Percentiles rank a stretch among this genome's conserved stretches.
Conservation (phyloP, 2,888 invertebrate species). For the Dioctria linearis region DNA sequence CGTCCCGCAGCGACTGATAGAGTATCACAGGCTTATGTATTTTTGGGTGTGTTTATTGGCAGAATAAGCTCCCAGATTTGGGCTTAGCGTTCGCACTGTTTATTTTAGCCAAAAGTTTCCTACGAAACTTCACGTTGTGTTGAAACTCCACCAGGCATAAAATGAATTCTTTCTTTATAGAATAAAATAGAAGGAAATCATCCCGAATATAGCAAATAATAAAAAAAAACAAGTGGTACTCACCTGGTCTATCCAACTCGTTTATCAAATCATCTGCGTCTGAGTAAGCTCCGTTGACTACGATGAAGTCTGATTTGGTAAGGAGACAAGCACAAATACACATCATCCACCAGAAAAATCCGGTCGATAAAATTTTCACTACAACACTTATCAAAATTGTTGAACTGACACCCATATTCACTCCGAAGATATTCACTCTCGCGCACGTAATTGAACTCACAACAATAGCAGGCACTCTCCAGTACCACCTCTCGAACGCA, state of each 20-base stretch:
- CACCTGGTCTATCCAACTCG: slow-evolving; percentile 70
- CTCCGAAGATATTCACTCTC: slow-evolving; percentile 9
- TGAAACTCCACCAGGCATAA: too few relatives aligned
- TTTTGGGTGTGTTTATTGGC: slow-evolving; percentile 2
- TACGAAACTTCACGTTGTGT: too few relatives aligned
- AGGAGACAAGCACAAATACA: slow-evolving; percentile 65
- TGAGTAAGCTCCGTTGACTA: slow-evolving; percentile 66
- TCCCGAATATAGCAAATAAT: neutral
- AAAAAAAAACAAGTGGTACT: slow-evolving; percentile 58
- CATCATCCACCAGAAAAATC: slow-evolving; percentile 66
- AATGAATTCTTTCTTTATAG: neutral
- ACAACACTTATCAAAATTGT: slow-evolving; percentile 8
- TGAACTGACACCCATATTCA: slow-evolving; percentile 48
- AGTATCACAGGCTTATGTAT: neutral
- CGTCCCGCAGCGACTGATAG: neutral
- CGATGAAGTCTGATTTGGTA: slow-evolving; percentile 62
- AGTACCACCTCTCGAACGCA: neutral
- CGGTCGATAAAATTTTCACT: slow-evolving; percentile 62
- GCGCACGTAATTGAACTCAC: slow-evolving; percentile 35
- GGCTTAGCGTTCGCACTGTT: slow-evolving; percentile 17
- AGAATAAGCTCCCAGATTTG: slow-evolving; percentile 36
- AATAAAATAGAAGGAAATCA: slow-evolving; percentile 1
- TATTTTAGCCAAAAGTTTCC: slow-evolving; percentile 4
- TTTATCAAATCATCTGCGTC: slow-evolving; percentile 71
- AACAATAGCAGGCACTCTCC: neutral